Base-by-base conservation (phyloP, 2,797 vertebrate genomes). In the Cyclura pinguis region DNA sequence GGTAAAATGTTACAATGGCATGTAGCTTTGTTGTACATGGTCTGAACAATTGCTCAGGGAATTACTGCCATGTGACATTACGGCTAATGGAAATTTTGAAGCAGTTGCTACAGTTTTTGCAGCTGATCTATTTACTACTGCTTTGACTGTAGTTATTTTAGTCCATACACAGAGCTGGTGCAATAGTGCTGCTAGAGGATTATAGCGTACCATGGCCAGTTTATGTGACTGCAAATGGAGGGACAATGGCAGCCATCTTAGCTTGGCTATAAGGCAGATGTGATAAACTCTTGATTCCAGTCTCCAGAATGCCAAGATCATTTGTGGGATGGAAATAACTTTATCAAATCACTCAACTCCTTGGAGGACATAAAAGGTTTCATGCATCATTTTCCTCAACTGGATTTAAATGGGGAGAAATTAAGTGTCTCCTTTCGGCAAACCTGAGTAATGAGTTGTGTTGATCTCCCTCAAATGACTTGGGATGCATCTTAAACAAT, bases 381-480 rank as follows among this genome's bases (percentile, higher is more conserved):
- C 78, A 76, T 14, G 32, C 32, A 50, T 74, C 52, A 27, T 84
- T 86, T 74, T 77, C 91, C 50, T 90, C 77, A 86, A 67, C 85
- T 83, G 80, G 50, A 76, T 91, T 92, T 82, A 90, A 89, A 87
- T 90, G 82, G 90, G 59, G 93, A 88, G 81, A 93, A 10, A 81
- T 86, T 80, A 88, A 92, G 72, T 91, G 77, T 62, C 88, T 16
- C 72, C 64, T 91, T 89, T 89, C 87, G 90, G 59, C n/a, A 24
- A 86, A 89, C 72, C 62, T 93, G 91, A 91, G 64, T 74, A 88
- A 93, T 80, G 91, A 12, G 59, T 83, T 91, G 86, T 93, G 64
- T 42, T 91, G 92, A 93, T 90, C 82, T 90, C 47, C 92, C 89
- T 89, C 88, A 93, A 93, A 95, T 80, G 83, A 88, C 73, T 87